Conservation (phyloP, 2,888 invertebrate genomes). For the Apamea crenata region DNA sequence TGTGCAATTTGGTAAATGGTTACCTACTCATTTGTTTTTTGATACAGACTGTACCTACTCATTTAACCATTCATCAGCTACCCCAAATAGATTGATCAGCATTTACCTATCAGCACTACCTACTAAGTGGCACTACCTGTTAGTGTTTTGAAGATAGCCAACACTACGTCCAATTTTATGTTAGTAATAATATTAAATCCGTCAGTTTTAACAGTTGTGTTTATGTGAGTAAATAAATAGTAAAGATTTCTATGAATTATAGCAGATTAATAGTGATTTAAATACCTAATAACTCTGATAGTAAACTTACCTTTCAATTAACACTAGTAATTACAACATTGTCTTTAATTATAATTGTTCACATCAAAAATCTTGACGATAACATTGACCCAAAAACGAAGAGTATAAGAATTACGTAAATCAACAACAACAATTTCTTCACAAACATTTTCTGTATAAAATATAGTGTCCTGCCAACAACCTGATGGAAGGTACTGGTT, state of each 20-base stretch:
- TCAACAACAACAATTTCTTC: conserved; percentile 1
- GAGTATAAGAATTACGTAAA: conserved; percentile 30
- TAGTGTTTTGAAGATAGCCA: not conserved
- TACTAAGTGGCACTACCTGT: too few relatives aligned
- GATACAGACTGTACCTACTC: too few relatives aligned
- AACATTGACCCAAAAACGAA: conserved; percentile 52
- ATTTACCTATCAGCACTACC: too few relatives aligned
- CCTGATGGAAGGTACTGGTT: conserved; percentile 22
- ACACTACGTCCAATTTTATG: not conserved
- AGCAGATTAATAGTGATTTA: conserved; percentile 14
- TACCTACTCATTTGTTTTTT: too few relatives aligned
- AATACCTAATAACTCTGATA: conserved; percentile 38
- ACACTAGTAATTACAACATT: conserved; percentile 14
- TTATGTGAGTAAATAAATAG: not conserved
- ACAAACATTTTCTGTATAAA: not conserved
- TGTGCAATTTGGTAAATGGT: not conserved
- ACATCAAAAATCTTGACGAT: conserved; percentile 39
- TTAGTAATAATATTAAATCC: not conserved
- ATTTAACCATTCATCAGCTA: not conserved
- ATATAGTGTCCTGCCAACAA: conserved; percentile 26
- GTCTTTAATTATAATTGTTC: conserved; percentile 33
- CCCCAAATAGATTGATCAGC: not conserved
- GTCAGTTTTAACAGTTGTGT: not conserved
- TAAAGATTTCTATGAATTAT: conserved; percentile 19
- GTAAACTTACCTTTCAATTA: conserved; percentile 11